Evolutionary conservation across 2,113 vertebrate genomes (phyloP).

Genomic region (Phalacrocorax brasilianus): DNA sequence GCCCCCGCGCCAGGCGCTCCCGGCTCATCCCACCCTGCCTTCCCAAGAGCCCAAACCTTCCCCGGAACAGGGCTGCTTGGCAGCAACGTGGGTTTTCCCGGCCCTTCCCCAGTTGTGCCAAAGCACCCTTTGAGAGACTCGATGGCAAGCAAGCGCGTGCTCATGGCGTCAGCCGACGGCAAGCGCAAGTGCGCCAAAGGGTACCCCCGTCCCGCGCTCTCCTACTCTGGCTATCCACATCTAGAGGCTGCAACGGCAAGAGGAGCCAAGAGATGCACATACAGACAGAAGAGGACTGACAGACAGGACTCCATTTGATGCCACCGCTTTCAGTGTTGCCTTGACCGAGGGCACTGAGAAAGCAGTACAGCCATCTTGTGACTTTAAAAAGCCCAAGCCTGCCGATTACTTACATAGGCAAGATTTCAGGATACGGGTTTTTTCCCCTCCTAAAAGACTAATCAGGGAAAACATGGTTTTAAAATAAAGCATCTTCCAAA

Average conservation of each 20-base stretch:
- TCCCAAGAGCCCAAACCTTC: neutral
- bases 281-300: neutral
- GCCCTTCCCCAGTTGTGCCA: neutral
- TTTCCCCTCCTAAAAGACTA: neutral
- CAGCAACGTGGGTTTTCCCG: fast-evolving
- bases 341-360: neutral
- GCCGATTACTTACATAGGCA: neutral
- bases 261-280: fast-evolving
- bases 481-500: neutral
- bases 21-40: neutral
- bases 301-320: neutral
- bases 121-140: fast-evolving
- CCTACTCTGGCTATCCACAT: neutral
- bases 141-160: fast-evolving
- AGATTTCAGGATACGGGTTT: neutral
- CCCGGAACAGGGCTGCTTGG: fast-evolving
- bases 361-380: neutral
- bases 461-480: neutral
- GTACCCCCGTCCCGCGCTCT: fast-evolving
- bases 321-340: neutral
- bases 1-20: neutral
- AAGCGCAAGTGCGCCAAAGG: neutral
- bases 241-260: neutral
- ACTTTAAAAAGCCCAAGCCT: neutral
- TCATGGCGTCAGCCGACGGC: neutral